Evolutionary conservation across 2,797 vertebrate species (phyloP).

Genomic region (Acropternis orthonyx): DNA sequence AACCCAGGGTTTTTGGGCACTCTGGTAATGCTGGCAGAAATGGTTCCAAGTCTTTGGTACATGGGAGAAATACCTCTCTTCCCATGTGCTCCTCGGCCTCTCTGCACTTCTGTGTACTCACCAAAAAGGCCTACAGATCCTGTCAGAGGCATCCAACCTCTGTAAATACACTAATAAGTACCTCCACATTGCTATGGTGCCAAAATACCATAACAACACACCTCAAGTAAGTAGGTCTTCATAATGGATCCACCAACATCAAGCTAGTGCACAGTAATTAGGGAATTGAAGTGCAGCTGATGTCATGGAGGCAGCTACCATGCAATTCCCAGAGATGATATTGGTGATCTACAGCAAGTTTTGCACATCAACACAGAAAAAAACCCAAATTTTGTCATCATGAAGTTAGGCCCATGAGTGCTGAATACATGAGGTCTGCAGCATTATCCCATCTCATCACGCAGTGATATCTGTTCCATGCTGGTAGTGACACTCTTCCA

Average conservation of each 20-base stretch:
- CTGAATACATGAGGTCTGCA: background rate
- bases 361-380: background rate
- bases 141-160: background rate
- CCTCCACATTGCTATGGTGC: background rate
- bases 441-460: background rate
- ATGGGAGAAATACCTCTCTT: background rate
- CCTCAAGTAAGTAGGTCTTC: background rate
- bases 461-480: background rate
- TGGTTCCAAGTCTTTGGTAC: background rate
- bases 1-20: background rate
- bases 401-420: rapidly evolving
- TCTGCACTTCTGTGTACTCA: background rate
- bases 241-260: background rate
- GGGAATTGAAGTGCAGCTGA: background rate
- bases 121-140: background rate
- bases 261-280: background rate
- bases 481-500: background rate
- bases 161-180: conserved; percentile 12
- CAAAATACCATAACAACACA: background rate
- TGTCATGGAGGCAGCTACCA: background rate
- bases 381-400: rapidly evolving
- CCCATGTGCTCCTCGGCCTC: background rate
- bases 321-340: background rate
- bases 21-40: background rate
- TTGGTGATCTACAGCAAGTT: background rate